Percentiles rank a stretch among this genome's conserved stretches.
Evolutionary conservation across 2,888 invertebrate genomes (phyloP).

Genomic region (Ochropleura plecta): DNA sequence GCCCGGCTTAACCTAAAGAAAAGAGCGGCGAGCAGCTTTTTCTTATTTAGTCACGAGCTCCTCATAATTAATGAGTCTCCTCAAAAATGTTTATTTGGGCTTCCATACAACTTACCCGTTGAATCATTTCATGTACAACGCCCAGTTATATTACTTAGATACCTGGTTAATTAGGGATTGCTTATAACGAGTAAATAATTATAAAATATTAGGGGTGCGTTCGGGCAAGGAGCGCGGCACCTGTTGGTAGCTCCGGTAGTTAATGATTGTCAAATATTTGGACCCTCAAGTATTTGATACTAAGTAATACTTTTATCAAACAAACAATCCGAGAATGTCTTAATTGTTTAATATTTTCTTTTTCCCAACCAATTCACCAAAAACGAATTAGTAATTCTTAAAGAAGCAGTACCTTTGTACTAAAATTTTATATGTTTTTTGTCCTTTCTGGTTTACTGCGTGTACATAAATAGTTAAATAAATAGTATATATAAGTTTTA

Average conservation of each 20-base stretch:
- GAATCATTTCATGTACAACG: constrained; percentile 17
- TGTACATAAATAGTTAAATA: too few species aligned
- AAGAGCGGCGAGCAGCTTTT: too few species aligned
- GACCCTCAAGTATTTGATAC: constrained; percentile 69
- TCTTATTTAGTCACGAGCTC: too few species aligned
- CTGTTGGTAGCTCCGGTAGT: constrained; percentile 74
- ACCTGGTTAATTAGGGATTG: constrained; percentile 72
- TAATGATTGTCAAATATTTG: constrained; percentile 78
- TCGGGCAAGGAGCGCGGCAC: constrained; percentile 68
- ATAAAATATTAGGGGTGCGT: constrained; percentile 74
- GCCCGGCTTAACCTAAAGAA: too few species aligned
- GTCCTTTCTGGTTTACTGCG: too few species aligned
- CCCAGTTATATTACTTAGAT: constrained; percentile 75
- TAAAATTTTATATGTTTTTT: too few species aligned
- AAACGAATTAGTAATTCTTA: neutral
- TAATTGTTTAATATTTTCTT: constrained; percentile 17
- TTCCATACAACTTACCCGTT: neutral
- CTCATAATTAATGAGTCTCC: too few species aligned
- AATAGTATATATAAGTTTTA: too few species aligned
- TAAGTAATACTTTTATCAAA: constrained; percentile 59
- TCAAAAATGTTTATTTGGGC: neutral
- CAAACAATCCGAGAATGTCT: constrained; percentile 25
- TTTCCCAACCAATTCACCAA: neutral
- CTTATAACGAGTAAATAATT: constrained; percentile 75
- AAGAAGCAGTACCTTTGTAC: too few species aligned